Percentiles rank a stretch among this genome's conserved stretches.
phyloP scores from a whole-genome alignment of 2,797 vertebrate species.

The Sparidentex hasta region DNA sequence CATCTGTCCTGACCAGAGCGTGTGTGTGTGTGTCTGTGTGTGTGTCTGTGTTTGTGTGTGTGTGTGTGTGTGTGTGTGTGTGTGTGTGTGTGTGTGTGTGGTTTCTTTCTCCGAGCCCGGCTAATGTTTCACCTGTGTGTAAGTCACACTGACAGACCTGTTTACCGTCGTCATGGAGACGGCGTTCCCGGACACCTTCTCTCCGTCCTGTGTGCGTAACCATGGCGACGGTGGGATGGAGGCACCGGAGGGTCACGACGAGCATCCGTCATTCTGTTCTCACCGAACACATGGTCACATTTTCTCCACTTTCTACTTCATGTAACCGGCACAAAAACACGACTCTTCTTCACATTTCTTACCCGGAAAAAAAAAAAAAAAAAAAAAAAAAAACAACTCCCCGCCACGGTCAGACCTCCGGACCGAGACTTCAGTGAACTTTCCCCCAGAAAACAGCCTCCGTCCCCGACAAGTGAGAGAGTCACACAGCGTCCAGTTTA shows the following conservation, averaged over 20 bases:
- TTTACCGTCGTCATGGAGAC: conserved; percentile 75
- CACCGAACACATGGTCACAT: too few species aligned
- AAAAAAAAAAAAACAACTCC: too few species aligned
- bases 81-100: conserved; percentile 34
- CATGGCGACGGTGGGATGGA: conserved; percentile 22
- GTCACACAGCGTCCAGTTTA: too few species aligned
- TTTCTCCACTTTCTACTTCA: too few species aligned
- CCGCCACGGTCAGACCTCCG: too few species aligned
- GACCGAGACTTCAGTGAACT: too few species aligned
- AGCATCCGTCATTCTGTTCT: not conserved
- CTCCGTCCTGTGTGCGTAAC: conserved; percentile 23
- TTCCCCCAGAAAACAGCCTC: too few species aligned
- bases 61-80: conserved; percentile 21
- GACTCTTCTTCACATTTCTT: too few species aligned
- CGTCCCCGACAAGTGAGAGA: too few species aligned
- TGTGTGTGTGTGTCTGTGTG: conserved; percentile 18
- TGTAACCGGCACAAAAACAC: too few species aligned
- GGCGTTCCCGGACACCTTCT: conserved; percentile 38
- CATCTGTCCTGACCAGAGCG: conserved; percentile 64
- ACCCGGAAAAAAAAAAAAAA: too few species aligned
- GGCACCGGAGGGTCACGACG: not conserved
- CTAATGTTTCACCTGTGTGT: conserved; percentile 72
- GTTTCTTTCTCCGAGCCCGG: conserved; percentile 16
- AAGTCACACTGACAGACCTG: conserved; percentile 67
- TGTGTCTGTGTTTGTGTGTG: conserved; percentile 26